A percentile compares a stretch with the other conserved stretches of the same genome.
phyloP scores from a whole-genome alignment of 92 coral and sea anemone genomes.

The Parazoanthus swiftii region DNA sequence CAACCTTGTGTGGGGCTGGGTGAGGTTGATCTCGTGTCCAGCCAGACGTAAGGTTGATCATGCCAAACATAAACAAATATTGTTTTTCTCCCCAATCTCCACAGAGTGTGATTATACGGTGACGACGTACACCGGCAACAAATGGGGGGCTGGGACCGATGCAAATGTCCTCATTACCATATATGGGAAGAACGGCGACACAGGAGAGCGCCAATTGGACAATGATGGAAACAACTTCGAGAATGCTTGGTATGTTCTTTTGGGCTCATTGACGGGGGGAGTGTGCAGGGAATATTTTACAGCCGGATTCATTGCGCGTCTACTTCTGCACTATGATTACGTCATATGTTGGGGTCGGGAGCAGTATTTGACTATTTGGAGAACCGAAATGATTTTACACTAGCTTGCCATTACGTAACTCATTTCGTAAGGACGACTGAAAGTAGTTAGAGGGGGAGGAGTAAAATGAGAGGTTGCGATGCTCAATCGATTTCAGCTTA shows the following conservation, averaged over 20 bases:
- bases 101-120: constrained; percentile 58
- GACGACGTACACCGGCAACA: constrained; percentile 72
- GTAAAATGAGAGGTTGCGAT: not conserved
- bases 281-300: not conserved
- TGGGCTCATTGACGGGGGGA: not conserved
- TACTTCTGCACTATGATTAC: too few relatives aligned
- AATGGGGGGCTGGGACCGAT: constrained; percentile 87
- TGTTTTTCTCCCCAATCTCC: not conserved
- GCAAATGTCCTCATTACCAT: constrained; percentile 85
- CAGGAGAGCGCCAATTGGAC: constrained; percentile 75
- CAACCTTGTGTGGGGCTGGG: too few relatives aligned
- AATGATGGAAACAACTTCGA: constrained; percentile 82
- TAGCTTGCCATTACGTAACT: too few relatives aligned
- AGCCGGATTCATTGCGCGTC: too few relatives aligned
- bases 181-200: constrained; percentile 78
- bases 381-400: too few relatives aligned
- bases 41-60: not conserved
- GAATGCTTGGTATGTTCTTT: constrained; percentile 23
- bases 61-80: not conserved
- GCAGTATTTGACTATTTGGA: not conserved
- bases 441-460: too few relatives aligned
- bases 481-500: not conserved
- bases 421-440: too few relatives aligned
- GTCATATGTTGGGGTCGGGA: too few relatives aligned
- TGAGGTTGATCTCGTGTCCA: too few relatives aligned